Evolutionary conservation across 2,888 invertebrate genomes (phyloP).

Genomic region (Caenorhabditis macrosperma): DNA sequence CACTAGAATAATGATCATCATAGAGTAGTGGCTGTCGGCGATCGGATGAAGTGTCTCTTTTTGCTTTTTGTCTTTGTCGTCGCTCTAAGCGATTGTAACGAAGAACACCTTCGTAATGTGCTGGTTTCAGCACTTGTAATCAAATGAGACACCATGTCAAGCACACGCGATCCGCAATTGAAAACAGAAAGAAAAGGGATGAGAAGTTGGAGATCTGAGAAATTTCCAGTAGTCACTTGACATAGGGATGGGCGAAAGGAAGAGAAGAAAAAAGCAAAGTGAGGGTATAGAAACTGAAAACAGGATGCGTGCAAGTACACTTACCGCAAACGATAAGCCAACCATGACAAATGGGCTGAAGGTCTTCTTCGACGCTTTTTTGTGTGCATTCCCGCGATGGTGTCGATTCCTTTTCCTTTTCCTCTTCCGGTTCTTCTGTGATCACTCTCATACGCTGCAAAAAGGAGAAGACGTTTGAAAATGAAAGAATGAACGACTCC

Average conservation of each 20-base stretch:
- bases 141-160: no score
- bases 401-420: conserved; percentile 9
- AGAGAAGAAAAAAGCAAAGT: not conserved
- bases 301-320: conserved; percentile 22
- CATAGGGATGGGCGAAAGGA: no score
- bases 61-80: conserved; percentile 9
- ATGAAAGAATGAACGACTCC: not conserved
- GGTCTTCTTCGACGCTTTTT: conserved; percentile 34
- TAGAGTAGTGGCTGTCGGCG: conserved; percentile 9
- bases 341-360: conserved; percentile 56
- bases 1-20: conserved; percentile 32
- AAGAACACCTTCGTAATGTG: not conserved
- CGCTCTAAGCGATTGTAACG: not conserved
- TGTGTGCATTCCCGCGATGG: conserved; percentile 12
- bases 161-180: no score
- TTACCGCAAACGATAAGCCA: conserved; percentile 62
- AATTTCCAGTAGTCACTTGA: no score
- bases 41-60: conserved; percentile 24
- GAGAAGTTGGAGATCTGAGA: no score
- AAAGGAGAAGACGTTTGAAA: not conserved
- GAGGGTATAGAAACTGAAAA: not conserved
- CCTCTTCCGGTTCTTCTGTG: conserved; percentile 48
- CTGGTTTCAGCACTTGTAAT: not conserved
- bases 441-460: conserved; percentile 38
- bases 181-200: no score